These are phyloP conservation scores for Ormia ochracea DNA, from an alignment of 2,888 invertebrate species.

Conservation along the genomic window DNA sequence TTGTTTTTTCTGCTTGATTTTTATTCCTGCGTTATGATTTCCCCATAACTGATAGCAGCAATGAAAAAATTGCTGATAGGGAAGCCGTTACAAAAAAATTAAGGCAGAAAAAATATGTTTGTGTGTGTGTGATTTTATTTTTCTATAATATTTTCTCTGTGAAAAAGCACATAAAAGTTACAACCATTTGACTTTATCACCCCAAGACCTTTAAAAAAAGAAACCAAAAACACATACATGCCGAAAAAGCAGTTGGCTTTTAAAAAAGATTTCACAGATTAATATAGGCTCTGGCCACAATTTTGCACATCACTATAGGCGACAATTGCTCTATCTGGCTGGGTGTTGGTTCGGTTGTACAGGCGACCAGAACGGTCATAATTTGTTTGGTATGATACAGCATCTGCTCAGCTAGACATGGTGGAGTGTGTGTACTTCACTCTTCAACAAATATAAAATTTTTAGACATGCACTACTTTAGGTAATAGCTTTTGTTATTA, in stretches of 20 bases:
- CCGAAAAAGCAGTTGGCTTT: conserved; percentile 1
- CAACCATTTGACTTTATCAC: conserved; percentile 56
- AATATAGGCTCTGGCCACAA: conserved; percentile 60
- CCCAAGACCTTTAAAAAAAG: conserved; percentile 24
- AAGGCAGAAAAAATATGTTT: neutral
- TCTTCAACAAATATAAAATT: neutral
- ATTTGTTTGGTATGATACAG: conserved; percentile 22
- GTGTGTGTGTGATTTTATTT: neutral
- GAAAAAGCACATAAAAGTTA: conserved; percentile 21
- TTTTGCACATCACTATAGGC: conserved; percentile 56
- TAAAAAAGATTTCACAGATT: conserved; percentile 34
- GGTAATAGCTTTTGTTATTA: neutral
- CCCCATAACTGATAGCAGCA: conserved; percentile 11
- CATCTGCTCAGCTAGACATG: conserved; percentile 55
- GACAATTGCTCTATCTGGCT: conserved; percentile 41
- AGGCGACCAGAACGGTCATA: neutral
- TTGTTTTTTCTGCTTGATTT: neutral
- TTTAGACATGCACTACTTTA: neutral
- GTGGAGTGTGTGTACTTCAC: neutral
- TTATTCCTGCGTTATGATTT: conserved; percentile 50
- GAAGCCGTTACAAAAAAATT: conserved; percentile 39
- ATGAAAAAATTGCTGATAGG: conserved; percentile 6
- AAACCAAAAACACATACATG: neutral
- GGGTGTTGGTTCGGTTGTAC: neutral
- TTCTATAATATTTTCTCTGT: neutral